phyloP scores from a whole-genome alignment of 2,797 vertebrate species.

The Remorina albescens region DNA sequence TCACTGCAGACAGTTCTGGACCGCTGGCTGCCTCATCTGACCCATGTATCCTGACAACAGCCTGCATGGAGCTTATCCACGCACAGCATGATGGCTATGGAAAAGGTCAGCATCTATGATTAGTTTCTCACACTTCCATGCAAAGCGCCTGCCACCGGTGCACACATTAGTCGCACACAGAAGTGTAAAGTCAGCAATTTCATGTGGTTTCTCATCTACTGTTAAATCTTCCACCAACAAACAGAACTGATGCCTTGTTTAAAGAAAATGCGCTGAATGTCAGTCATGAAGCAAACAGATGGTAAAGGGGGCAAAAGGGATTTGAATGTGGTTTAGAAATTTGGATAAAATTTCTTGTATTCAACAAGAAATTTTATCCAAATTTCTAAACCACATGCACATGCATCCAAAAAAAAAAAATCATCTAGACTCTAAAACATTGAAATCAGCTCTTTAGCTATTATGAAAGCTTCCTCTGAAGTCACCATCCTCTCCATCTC shows the following conservation, averaged over 20 bases:
- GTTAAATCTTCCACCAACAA: constrained; percentile 7
- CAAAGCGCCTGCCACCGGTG: constrained; percentile 59
- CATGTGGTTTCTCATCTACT: constrained; percentile 15
- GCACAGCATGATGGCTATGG: constrained; percentile 55
- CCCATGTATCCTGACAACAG: constrained; percentile 48
- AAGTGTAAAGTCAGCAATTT: constrained; percentile 12
- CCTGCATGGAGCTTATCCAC: constrained; percentile 62
- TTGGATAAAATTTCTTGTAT: constrained; percentile 24
- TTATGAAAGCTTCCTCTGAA: constrained; percentile 44
- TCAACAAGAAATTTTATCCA: no score
- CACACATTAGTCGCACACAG: constrained; percentile 38
- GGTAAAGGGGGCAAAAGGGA: background rate
- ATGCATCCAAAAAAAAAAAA: constrained; percentile 26
- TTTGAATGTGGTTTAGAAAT: constrained; percentile 11
- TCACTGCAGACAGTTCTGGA: constrained; percentile 19
- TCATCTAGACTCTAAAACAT: constrained; percentile 27
- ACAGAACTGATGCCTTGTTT: background rate
- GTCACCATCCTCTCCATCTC: constrained; percentile 23
- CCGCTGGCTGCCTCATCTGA: constrained; percentile 32
- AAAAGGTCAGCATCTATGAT: constrained; percentile 77
- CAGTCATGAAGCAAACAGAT: constrained; percentile 18
- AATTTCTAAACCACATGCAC: no score
- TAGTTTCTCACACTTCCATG: constrained; percentile 71
- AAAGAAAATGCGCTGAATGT: background rate
- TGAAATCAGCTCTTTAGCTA: constrained; percentile 43